These are phyloP conservation scores for Gadus chalcogrammus DNA, from an alignment of 2,113 vertebrate species.

Conservation along the genomic window DNA sequence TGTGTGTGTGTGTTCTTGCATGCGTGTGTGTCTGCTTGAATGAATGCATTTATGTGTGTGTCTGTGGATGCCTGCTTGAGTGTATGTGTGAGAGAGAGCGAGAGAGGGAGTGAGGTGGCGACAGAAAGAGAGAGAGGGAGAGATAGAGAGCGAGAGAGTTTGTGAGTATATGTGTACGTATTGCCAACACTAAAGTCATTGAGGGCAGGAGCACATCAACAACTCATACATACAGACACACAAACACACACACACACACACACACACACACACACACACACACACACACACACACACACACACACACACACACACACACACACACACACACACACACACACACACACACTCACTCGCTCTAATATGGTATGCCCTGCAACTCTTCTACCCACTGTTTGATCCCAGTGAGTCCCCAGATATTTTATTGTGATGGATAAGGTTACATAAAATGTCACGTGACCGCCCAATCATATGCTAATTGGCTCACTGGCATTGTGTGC, in stretches of 20 bases:
- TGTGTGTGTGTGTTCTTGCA: neutral
- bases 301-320: neutral
- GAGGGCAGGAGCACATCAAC: neutral
- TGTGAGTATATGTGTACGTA: neutral
- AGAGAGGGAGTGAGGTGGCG: no score
- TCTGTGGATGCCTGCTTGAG: neutral
- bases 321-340: neutral
- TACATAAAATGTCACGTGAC: no score
- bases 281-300: no score
- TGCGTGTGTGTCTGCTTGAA: neutral
- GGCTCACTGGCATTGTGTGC: no score
- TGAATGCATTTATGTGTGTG: neutral
- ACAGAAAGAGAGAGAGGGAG: no score
- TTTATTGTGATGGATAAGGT: no score
- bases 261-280: neutral
- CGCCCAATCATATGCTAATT: no score
- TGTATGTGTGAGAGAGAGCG: no score
- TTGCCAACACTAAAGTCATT: neutral
- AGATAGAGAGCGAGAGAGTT: no score
- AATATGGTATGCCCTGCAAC: neutral
- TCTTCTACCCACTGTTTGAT: no score
- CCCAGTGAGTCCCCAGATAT: no score
- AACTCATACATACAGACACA: neutral
- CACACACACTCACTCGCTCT: neutral
- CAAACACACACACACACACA: neutral